These are phyloP conservation scores for Lasius platythorax DNA, from an alignment of 2,888 invertebrate species.

Conservation along the genomic window DNA sequence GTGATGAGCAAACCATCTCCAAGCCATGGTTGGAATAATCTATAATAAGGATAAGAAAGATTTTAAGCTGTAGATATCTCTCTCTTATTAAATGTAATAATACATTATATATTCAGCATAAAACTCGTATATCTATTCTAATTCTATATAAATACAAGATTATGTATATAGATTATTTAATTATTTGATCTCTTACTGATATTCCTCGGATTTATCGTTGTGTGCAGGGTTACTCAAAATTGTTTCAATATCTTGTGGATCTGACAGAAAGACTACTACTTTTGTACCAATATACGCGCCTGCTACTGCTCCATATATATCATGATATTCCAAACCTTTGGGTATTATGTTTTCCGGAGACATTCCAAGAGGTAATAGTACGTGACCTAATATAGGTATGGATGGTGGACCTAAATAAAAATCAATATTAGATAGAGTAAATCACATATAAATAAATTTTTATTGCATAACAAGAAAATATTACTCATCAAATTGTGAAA, in stretches of 20 bases:
- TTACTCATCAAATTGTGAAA: constrained; percentile 88
- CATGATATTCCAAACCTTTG: constrained; percentile 62
- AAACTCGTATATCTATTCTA: too few species aligned
- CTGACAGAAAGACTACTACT: constrained; percentile 79
- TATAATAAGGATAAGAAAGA: constrained; percentile 48
- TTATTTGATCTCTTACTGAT: constrained; percentile 74
- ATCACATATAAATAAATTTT: constrained; percentile 76
- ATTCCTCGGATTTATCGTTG: constrained; percentile 83
- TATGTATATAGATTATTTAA: neutral
- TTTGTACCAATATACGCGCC: constrained; percentile 82
- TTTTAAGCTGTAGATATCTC: too few species aligned
- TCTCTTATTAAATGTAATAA: too few species aligned
- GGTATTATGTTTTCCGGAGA: constrained; percentile 76
- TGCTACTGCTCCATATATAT: constrained; percentile 78
- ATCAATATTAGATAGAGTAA: neutral
- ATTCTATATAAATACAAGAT: neutral
- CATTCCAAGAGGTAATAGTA: constrained; percentile 72
- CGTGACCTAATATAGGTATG: constrained; percentile 82
- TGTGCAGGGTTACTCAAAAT: constrained; percentile 83
- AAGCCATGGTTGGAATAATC: constrained; percentile 85
- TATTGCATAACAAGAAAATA: too few species aligned
- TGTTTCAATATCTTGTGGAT: constrained; percentile 83
- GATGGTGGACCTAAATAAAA: constrained; percentile 77
- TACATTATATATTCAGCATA: too few species aligned
- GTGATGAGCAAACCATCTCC: constrained; percentile 85